Percentiles rank a stretch among this genome's conserved stretches.
Evolutionary conservation across 2,113 vertebrate genomes (phyloP).

Genomic region (Panurus biarmicus): DNA sequence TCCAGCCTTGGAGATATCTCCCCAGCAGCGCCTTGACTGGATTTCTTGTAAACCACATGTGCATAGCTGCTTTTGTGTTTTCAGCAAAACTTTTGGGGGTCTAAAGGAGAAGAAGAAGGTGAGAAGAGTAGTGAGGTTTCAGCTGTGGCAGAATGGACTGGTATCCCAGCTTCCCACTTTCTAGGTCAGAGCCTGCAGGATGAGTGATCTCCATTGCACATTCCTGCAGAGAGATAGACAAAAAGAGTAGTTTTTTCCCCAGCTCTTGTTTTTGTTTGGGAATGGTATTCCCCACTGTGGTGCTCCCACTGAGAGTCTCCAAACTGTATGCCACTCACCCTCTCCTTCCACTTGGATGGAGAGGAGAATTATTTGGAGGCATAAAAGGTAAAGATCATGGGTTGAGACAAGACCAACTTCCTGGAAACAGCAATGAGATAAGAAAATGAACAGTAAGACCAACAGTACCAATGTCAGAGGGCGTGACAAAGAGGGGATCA

Average conservation of each 20-base stretch:
- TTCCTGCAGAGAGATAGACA: background rate
- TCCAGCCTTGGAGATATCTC: background rate
- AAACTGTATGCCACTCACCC: background rate
- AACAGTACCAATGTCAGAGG: background rate
- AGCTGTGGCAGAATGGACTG: background rate
- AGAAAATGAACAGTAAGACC: background rate
- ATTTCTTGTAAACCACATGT: background rate
- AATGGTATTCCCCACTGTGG: background rate
- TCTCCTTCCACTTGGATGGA: background rate
- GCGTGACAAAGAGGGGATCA: background rate
- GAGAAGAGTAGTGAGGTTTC: background rate
- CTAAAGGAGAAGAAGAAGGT: background rate
- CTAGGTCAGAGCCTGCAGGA: background rate
- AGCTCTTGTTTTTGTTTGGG: background rate
- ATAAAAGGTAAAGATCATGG: background rate
- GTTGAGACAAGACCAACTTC: background rate
- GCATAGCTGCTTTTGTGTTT: background rate
- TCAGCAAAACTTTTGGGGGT: rapidly evolving
- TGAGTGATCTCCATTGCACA: background rate
- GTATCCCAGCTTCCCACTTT: background rate
- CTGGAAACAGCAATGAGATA: background rate
- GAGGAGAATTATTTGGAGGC: background rate
- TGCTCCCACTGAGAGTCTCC: background rate
- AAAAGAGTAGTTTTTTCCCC: background rate
- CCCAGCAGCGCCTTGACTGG: background rate